Evolutionary conservation across 2,113 vertebrate species (phyloP).

Genomic region (Xenopus borealis): DNA sequence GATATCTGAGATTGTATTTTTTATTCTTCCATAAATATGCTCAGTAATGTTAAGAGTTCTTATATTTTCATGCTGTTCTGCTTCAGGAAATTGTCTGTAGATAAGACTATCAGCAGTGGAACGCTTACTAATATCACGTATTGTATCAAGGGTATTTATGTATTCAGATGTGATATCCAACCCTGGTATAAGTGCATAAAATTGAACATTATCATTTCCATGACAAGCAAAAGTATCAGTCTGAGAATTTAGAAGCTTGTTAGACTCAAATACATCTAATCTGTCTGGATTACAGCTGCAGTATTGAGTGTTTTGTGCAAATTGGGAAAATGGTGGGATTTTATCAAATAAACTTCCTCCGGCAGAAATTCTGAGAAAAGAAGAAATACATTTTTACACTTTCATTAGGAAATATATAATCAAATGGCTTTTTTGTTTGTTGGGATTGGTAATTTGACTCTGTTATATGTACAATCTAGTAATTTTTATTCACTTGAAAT

Average conservation of each 20-base stretch:
- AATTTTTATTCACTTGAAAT: no score
- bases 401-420: no score
- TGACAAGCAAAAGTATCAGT: constrained; percentile 62
- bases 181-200: constrained; percentile 72
- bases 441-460: no score
- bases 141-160: constrained; percentile 57
- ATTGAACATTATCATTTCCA: constrained; percentile 53
- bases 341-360: constrained; percentile 83
- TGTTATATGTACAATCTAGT: no score
- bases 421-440: no score
- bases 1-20: not conserved
- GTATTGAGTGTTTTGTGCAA: constrained; percentile 52
- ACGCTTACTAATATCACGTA: constrained; percentile 49
- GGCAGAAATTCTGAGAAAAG: constrained; percentile 70
- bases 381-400: constrained; percentile 2
- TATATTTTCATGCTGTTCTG: constrained; percentile 25
- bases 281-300: constrained; percentile 67
- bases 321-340: constrained; percentile 51
- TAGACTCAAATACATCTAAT: constrained; percentile 6
- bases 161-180: constrained; percentile 81
- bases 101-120: constrained; percentile 25
- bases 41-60: constrained; percentile 29
- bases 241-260: constrained; percentile 48
- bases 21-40: constrained; percentile 1
- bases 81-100: constrained; percentile 16